Conservation (phyloP, 2,113 vertebrate species). For the Pagrus major region DNA sequence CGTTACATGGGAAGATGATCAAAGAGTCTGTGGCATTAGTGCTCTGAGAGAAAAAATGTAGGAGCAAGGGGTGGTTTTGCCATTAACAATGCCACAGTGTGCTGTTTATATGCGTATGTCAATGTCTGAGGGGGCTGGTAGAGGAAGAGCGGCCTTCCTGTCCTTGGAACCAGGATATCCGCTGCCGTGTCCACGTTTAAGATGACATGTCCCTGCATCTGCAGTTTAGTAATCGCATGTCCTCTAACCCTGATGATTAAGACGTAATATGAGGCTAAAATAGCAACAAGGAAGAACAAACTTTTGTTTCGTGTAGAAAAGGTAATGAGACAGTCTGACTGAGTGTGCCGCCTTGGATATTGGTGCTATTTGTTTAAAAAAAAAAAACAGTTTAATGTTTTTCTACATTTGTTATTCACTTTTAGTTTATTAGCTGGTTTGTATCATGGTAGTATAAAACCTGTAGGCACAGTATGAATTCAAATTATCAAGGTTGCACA, state of each 20-base stretch:
- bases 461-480: no score
- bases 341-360: background rate
- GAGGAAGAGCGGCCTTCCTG: constrained; percentile 83
- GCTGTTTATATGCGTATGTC: constrained; percentile 53
- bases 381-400: no score
- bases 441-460: no score
- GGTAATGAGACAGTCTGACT: background rate
- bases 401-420: no score
- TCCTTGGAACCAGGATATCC: constrained; percentile 85
- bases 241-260: constrained; percentile 20
- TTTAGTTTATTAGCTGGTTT: no score
- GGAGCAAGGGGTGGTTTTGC: constrained; percentile 36
- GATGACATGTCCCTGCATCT: constrained; percentile 64
- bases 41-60: background rate
- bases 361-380: no score
- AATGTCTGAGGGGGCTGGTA: constrained; percentile 58
- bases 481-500: background rate
- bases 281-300: constrained; percentile 11
- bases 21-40: constrained; percentile 24
- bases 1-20: constrained; percentile 31
- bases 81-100: constrained; percentile 47
- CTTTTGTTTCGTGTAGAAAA: background rate
- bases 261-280: constrained; percentile 24
- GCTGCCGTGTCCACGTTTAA: constrained; percentile 64
- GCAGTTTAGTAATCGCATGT: constrained; percentile 47